Base-by-base conservation (phyloP, 2,888 invertebrate genomes). In the Himalopsyche japonica region DNA sequence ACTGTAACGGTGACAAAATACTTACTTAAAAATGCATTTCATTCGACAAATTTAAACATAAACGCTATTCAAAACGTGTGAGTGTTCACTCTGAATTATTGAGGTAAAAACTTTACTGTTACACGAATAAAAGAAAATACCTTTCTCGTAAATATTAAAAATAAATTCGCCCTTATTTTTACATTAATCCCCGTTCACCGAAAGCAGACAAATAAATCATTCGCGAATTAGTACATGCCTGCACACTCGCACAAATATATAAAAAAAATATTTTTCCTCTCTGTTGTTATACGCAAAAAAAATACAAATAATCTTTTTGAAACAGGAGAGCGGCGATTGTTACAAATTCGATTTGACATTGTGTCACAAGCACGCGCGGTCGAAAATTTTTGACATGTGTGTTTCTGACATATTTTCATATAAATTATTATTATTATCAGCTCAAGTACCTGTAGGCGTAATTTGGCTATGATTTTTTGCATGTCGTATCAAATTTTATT, bases 281-380 rank as follows among this genome's bases (percentile, higher is more conserved):
- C 43, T 15, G 43, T 15, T 43, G 57, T 57, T 20, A 3, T 57
- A 57, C 24, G 24, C 57, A 15, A 24, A 20, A 57, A n/a, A 57
- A n/a, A 70, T 70, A 70, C 30, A 70, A 70, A 70, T 70, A 70
- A 70, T 30, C 27, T 70, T 20, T 70, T 27, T 24, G 70, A 27
- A 27, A 70, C 20, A 20, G 70, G 70, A 70, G 57, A 57, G 57
- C 57, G 70, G 30, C 27, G 70, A 70, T 27, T 70, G 70, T 70
- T 70, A 70, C 70, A 70, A 70, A 70, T 70, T 70, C 70, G 70
- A 70, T 70, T 70, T 70, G 70, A 70, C 70, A 70, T 70, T 70
- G 70, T 70, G 70, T 70, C 70, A 27, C 24, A 5, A 30, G 30
- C 70, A 70, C 30, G 70, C 70, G 70, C 12, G 70, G 70, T 70